A percentile compares a stretch with the other conserved stretches of the same genome.
phyloP scores from a whole-genome alignment of 2,888 invertebrate genomes.

The Chrysina gloriosa region DNA sequence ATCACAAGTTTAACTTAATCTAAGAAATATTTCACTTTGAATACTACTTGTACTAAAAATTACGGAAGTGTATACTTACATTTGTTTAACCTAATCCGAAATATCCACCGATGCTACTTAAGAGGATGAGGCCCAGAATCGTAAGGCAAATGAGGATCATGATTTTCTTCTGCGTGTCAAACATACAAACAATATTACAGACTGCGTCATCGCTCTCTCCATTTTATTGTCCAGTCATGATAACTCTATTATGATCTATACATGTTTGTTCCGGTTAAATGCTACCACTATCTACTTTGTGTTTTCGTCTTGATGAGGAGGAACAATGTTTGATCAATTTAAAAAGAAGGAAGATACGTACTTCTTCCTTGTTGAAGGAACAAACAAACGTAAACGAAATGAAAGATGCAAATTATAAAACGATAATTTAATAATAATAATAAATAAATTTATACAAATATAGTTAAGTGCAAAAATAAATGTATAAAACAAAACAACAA shows the following conservation, averaged over 20 bases:
- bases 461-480: conserved; percentile 36
- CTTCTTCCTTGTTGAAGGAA: not conserved
- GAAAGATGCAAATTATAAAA: conserved; percentile 38
- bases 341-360: not conserved
- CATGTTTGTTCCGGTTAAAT: conserved; percentile 22
- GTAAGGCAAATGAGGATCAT: conserved; percentile 87
- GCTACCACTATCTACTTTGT: conserved; percentile 34
- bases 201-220: conserved; percentile 31
- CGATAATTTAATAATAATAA: conserved; percentile 44
- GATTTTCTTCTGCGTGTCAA: conserved; percentile 57
- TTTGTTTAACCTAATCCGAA: conserved; percentile 66
- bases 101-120: conserved; percentile 76
- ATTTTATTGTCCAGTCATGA: conserved; percentile 45
- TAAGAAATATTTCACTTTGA: too few species aligned
- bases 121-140: conserved; percentile 83
- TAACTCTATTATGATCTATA: conserved; percentile 45
- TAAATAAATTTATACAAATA: conserved; percentile 42
- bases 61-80: conserved; percentile 42
- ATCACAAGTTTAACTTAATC: too few species aligned
- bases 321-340: not conserved
- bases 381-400: conserved; percentile 33
- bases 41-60: not conserved
- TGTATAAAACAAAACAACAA: conserved; percentile 30
- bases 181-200: conserved; percentile 43
- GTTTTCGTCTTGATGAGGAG: conserved; percentile 1